Conservation (phyloP, 2,888 invertebrate genomes). For the Leucozona laternaria region DNA sequence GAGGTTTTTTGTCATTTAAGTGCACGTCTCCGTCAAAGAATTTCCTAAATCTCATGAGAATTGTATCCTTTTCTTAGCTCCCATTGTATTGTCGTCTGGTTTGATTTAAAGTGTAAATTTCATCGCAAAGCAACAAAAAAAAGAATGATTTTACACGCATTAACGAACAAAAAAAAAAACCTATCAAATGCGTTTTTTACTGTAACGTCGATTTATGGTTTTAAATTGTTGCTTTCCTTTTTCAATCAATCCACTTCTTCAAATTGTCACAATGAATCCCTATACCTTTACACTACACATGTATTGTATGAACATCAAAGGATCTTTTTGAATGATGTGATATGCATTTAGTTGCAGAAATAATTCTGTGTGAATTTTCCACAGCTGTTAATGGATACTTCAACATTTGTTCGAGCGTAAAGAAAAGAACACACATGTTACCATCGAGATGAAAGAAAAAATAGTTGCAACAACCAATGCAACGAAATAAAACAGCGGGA, state of each 20-base stretch:
- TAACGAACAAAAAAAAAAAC: background rate
- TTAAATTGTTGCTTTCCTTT: background rate
- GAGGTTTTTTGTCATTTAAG: too few relatives aligned
- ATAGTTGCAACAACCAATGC: background rate
- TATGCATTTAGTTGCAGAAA: background rate
- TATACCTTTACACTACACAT: background rate
- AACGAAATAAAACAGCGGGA: conserved; percentile 18
- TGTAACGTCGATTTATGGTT: background rate
- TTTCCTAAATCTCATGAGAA: background rate
- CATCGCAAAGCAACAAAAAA: background rate
- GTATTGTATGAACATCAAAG: too few relatives aligned
- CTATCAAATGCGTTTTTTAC: background rate
- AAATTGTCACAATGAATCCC: conserved; percentile 3
- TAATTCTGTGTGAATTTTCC: conserved; percentile 23
- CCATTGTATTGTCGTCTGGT: background rate
- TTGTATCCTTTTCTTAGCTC: background rate
- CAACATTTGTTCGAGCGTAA: conserved; percentile 14
- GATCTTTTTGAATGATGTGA: background rate
- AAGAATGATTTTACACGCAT: background rate
- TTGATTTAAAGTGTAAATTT: background rate
- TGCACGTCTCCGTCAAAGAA: too few relatives aligned
- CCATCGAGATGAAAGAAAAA: conserved; percentile 16
- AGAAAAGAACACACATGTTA: conserved; percentile 12
- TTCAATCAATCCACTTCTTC: background rate
- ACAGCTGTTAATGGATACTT: conserved; percentile 25